A percentile compares a stretch with the other conserved stretches of the same genome.
phyloP scores from a whole-genome alignment of 2,113 vertebrate species.

The Leptobrachium ailaonicum region DNA sequence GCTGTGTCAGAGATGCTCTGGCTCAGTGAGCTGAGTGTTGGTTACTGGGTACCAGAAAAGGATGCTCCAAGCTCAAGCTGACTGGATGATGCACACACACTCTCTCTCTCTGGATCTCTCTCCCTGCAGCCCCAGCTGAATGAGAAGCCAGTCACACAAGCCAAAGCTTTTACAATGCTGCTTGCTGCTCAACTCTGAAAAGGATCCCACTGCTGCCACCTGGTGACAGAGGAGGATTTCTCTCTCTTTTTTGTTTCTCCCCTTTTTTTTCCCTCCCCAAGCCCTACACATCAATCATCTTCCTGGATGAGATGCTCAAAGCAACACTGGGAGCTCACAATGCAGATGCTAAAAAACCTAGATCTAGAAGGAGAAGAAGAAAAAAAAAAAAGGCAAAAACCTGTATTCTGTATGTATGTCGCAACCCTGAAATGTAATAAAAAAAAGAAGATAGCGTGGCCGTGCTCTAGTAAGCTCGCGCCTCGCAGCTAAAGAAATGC shows the following conservation, averaged over 20 bases:
- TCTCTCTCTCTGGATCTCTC: constrained; percentile 57
- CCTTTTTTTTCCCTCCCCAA: neutral
- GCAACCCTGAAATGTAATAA: neutral
- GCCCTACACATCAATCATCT: constrained; percentile 9
- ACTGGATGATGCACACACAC: constrained; percentile 55
- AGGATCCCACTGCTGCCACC: constrained; percentile 75
- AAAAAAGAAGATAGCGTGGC: neutral
- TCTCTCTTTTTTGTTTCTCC: no score
- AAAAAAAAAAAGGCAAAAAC: neutral
- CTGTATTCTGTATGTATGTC: neutral
- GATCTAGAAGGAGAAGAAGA: neutral
- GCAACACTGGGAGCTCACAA: neutral
- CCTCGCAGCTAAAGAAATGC: no score
- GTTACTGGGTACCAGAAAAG: constrained; percentile 52
- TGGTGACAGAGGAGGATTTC: constrained; percentile 59
- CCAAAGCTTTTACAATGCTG: constrained; percentile 73
- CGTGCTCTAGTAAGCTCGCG: no score
- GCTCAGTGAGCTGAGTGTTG: constrained; percentile 56
- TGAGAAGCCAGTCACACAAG: constrained; percentile 82
- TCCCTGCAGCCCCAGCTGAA: constrained; percentile 82
- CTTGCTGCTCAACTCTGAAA: constrained; percentile 54
- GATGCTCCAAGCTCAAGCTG: constrained; percentile 60
- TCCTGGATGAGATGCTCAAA: neutral
- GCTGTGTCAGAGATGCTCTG: constrained; percentile 57
- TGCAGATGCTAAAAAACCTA: neutral